A percentile compares a stretch with the other conserved stretches of the same genome.
phyloP scores from a whole-genome alignment of 2,113 vertebrate species.

The Mesoclemmys tuberculata region DNA sequence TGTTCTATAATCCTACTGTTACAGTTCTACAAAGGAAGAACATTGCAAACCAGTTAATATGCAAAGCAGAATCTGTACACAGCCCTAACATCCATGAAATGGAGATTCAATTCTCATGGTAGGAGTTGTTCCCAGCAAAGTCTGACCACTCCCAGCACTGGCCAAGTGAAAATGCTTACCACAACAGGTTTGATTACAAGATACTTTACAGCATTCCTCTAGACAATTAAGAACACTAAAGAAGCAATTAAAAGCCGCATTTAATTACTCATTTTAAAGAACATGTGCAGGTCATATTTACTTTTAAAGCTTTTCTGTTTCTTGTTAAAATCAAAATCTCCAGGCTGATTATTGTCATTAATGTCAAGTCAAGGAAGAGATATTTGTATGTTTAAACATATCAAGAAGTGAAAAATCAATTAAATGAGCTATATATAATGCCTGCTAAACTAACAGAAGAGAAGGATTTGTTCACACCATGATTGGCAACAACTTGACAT shows the following conservation, averaged over 20 bases:
- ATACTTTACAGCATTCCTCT: conserved; percentile 16
- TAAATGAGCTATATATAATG: background rate
- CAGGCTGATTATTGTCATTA: background rate
- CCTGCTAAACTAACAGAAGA: background rate
- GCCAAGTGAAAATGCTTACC: conserved; percentile 44
- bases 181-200: background rate
- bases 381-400: background rate
- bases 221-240: conserved; percentile 22
- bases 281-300: conserved; percentile 18
- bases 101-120: background rate
- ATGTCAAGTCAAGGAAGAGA: background rate
- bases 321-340: conserved; percentile 1
- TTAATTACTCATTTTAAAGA: conserved; percentile 47
- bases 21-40: background rate
- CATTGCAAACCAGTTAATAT: background rate
- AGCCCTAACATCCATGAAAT: background rate
- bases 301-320: conserved; percentile 24
- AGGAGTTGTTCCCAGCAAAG: conserved; percentile 8
- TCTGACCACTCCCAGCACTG: background rate
- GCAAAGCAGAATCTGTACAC: background rate
- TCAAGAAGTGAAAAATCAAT: background rate
- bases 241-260: background rate
- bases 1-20: background rate
- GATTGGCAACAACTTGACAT: background rate
- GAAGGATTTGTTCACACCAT: background rate